These are phyloP conservation scores for Cataglyphis livida DNA, from an alignment of 2,888 invertebrate genomes.

Conservation along the genomic window DNA sequence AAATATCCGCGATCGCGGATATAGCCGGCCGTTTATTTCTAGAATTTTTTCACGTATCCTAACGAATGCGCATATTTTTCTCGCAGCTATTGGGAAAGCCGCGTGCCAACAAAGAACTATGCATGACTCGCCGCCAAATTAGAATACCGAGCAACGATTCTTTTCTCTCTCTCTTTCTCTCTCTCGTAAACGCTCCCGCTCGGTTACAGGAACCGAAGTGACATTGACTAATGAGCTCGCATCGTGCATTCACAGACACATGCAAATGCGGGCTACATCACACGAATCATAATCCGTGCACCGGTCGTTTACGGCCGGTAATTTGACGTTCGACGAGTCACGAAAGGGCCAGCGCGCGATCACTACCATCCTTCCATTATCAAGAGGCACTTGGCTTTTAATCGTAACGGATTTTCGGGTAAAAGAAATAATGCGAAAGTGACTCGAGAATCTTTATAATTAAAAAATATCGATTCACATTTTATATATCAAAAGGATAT, in stretches of 20 bases:
- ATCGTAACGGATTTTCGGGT: slow-evolving; percentile 15
- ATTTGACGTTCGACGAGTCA: slow-evolving; percentile 50
- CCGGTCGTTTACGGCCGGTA: slow-evolving; percentile 42
- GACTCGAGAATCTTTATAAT: neutral
- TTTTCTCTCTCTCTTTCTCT: neutral
- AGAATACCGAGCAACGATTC: slow-evolving; percentile 62
- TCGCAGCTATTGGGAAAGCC: slow-evolving; percentile 48
- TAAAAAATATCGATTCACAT: neutral
- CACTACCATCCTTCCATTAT: neutral
- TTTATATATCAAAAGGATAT: neutral
- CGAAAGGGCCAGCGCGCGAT: slow-evolving; percentile 31
- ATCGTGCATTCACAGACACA: slow-evolving; percentile 51
- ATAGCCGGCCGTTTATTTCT: slow-evolving; percentile 62
- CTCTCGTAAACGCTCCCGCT: slow-evolving; percentile 18
- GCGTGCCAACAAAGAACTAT: slow-evolving; percentile 56
- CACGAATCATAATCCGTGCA: slow-evolving; percentile 49
- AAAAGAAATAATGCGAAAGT: slow-evolving; percentile 9
- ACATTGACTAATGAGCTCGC: slow-evolving; percentile 69
- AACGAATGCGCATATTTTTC: slow-evolving; percentile 71
- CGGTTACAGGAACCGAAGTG: slow-evolving; percentile 45
- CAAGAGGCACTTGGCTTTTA: slow-evolving; percentile 18
- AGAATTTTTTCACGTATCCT: slow-evolving; percentile 59
- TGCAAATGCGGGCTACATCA: slow-evolving; percentile 48
- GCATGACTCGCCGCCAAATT: slow-evolving; percentile 69
- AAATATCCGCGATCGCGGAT: slow-evolving; percentile 51